A percentile compares a stretch with the other conserved stretches of the same genome.
phyloP scores from a whole-genome alignment of 1,140 invertebrate genomes.

The Trichoplusia ni region DNA sequence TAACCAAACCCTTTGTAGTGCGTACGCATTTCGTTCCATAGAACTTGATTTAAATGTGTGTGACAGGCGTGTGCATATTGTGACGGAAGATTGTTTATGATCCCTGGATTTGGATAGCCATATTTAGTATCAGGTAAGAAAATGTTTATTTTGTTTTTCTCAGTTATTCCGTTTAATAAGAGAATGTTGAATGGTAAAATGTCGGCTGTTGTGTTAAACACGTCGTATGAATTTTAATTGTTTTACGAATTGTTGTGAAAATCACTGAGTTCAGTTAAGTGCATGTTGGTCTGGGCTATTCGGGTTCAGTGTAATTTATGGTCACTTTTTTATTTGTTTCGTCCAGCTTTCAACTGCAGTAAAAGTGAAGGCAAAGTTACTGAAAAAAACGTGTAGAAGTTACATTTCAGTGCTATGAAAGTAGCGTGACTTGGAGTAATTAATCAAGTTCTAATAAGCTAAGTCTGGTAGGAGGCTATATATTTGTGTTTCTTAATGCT shows the following conservation, averaged over 20 bases:
- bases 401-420: neutral
- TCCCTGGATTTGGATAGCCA: constrained; percentile 27
- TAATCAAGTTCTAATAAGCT: neutral
- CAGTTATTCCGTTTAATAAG: neutral
- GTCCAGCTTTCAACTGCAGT: neutral
- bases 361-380: neutral
- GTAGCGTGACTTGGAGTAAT: neutral
- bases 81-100: constrained; percentile 28
- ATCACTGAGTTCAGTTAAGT: neutral
- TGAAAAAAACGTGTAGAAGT: neutral
- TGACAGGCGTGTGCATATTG: constrained; percentile 29
- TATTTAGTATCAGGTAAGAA: constrained; percentile 24
- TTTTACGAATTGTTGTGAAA: neutral
- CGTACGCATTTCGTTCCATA: constrained; percentile 27
- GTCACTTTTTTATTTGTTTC: neutral
- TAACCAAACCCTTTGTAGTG: constrained; percentile 35
- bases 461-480: neutral
- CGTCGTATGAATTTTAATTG: neutral
- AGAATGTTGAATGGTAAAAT: neutral
- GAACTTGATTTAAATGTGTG: constrained; percentile 28
- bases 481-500: too few species aligned
- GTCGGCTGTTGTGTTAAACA: neutral
- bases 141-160: constrained; percentile 14
- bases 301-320: neutral
- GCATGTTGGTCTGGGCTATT: neutral